Evolutionary conservation across 1,140 invertebrate species (phyloP).

Genomic region (Palaemon carinicauda): DNA sequence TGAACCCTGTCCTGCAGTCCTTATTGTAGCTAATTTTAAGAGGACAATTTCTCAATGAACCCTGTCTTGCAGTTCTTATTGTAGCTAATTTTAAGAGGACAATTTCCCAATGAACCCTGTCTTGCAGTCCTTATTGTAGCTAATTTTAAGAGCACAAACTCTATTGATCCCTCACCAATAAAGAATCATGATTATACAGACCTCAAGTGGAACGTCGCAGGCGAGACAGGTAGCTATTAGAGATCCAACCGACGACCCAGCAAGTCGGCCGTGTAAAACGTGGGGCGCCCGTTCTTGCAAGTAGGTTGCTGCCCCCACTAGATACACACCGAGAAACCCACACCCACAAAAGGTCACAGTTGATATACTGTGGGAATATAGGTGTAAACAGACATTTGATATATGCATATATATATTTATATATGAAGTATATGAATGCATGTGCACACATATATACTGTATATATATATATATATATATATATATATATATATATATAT

Average conservation of each 20-base stretch:
- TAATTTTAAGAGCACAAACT: not conserved
- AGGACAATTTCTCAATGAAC: too few species aligned
- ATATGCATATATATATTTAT: too few species aligned
- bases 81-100: not conserved
- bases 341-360: conserved; percentile 46
- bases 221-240: conserved; percentile 26
- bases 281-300: conserved; percentile 7
- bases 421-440: too few species aligned
- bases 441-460: too few species aligned
- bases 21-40: too few species aligned
- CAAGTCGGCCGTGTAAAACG: conserved; percentile 16
- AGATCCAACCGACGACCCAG: conserved; percentile 39
- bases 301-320: conserved; percentile 31
- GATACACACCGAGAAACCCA: conserved; percentile 40
- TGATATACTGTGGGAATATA: not conserved
- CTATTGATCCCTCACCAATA: not conserved
- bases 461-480: too few species aligned
- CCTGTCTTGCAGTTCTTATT: not conserved
- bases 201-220: conserved; percentile 37
- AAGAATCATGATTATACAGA: not conserved
- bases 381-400: too few species aligned
- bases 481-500: too few species aligned
- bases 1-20: too few species aligned
- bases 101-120: too few species aligned
- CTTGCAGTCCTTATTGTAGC: not conserved